These are phyloP conservation scores for Apeira syringaria DNA, from an alignment of 2,888 invertebrate genomes.

Conservation along the genomic window DNA sequence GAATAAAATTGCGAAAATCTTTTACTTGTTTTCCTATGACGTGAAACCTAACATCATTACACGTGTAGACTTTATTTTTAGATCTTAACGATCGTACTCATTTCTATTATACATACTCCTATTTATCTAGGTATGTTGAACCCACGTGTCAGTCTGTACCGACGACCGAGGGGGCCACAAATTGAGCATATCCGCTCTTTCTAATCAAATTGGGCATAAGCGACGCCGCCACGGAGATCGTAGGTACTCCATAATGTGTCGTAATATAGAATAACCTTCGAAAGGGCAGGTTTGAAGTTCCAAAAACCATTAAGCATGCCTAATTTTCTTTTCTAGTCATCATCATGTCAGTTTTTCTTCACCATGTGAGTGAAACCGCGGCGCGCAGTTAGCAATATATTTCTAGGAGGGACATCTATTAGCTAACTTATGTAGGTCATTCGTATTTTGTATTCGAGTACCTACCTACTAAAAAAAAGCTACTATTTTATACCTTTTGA, in stretches of 20 bases:
- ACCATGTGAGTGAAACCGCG: too few relatives aligned
- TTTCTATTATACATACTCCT: slow-evolving; percentile 5
- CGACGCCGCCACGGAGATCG: slow-evolving; percentile 42
- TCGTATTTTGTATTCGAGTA: too few relatives aligned
- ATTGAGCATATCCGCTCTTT: slow-evolving; percentile 76
- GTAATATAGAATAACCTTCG: slow-evolving; percentile 19
- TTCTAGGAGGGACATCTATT: too few relatives aligned
- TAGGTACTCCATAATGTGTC: slow-evolving; percentile 11
- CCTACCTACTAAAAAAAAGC: too few relatives aligned
- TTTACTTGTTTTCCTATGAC: too few relatives aligned
- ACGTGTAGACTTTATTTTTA: not conserved
- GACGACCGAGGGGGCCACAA: slow-evolving; percentile 54
- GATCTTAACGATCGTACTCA: not conserved
- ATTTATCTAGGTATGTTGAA: slow-evolving; percentile 20
- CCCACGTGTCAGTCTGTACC: slow-evolving; percentile 34
- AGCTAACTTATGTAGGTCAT: too few relatives aligned
- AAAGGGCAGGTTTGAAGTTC: slow-evolving; percentile 13
- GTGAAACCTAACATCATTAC: not conserved
- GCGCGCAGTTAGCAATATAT: too few relatives aligned
- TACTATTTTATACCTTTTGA: too few relatives aligned
- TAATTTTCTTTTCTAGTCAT: too few relatives aligned
- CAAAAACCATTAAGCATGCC: too few relatives aligned
- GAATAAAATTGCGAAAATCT: too few relatives aligned
- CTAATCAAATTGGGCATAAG: slow-evolving; percentile 61
- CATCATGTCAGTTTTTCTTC: too few relatives aligned